phyloP scores from a whole-genome alignment of 2,888 invertebrate species.

The Drosophila cognata region DNA sequence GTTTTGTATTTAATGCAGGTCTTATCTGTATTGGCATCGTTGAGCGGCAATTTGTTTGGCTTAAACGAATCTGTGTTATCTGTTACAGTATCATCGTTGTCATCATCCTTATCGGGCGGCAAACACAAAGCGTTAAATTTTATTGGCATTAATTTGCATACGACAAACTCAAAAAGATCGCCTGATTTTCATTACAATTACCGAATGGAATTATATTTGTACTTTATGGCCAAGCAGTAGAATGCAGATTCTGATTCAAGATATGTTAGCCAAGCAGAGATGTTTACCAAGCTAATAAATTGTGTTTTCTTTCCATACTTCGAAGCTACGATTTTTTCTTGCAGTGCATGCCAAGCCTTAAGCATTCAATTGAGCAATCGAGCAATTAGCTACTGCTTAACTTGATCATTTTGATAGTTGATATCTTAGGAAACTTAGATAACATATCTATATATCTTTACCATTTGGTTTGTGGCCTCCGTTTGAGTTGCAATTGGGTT shows the following conservation, averaged over 20 bases:
- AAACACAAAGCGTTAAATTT: conserved; percentile 31
- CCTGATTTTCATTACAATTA: conserved; percentile 1
- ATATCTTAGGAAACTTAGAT: not conserved
- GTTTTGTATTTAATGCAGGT: conserved; percentile 59
- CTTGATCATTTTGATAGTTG: not conserved
- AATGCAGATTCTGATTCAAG: not conserved
- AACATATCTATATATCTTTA: conserved; percentile 21
- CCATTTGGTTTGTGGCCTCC: conserved; percentile 41
- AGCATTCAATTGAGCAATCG: not conserved
- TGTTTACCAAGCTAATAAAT: not conserved
- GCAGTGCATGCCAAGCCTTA: not conserved
- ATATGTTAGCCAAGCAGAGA: not conserved
- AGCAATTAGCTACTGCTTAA: not conserved
- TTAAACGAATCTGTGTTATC: conserved; percentile 43
- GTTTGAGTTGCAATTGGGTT: conserved; percentile 66
- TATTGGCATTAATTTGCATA: conserved; percentile 9
- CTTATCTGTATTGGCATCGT: conserved; percentile 52
- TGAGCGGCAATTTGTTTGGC: conserved; percentile 32
- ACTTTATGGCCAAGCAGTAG: not conserved
- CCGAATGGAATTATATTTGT: not conserved
- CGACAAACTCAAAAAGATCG: conserved; percentile 2
- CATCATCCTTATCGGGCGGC: conserved; percentile 62
- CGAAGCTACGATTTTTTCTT: not conserved
- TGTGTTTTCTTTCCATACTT: not conserved
- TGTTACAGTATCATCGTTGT: conserved; percentile 37